Conservation (phyloP, 92 coral and sea anemone species). For the Heliopora coerulea region DNA sequence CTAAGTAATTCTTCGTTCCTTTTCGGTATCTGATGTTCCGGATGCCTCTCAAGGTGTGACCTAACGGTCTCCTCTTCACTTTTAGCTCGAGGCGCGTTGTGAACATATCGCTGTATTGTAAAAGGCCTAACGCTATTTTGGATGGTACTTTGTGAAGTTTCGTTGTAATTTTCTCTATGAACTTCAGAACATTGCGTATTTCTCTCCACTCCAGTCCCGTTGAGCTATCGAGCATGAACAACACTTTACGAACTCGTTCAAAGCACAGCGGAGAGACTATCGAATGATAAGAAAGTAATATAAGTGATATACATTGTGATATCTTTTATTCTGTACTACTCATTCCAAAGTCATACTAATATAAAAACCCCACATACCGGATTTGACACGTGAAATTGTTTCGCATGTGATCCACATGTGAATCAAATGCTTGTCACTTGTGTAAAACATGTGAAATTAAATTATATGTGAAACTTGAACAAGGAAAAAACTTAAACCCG, state of each 20-base stretch:
- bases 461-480: no score
- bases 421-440: no score
- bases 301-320: no score
- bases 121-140: background rate
- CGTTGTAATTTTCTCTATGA: background rate
- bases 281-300: background rate
- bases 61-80: background rate
- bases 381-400: no score
- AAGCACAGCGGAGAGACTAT: background rate
- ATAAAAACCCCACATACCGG: no score
- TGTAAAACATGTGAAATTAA: no score
- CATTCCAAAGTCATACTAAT: no score
- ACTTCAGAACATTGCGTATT: background rate
- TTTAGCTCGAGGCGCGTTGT: background rate
- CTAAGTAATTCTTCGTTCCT: background rate
- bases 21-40: background rate
- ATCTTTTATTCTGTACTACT: no score
- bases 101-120: background rate
- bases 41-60: background rate
- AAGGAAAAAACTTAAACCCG: no score
- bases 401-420: no score
- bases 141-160: background rate
- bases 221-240: slow-evolving; percentile 3
- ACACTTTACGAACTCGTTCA: background rate
- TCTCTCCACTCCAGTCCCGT: background rate